phyloP scores from a whole-genome alignment of 2,113 vertebrate species.

The Dicaeum eximium region DNA sequence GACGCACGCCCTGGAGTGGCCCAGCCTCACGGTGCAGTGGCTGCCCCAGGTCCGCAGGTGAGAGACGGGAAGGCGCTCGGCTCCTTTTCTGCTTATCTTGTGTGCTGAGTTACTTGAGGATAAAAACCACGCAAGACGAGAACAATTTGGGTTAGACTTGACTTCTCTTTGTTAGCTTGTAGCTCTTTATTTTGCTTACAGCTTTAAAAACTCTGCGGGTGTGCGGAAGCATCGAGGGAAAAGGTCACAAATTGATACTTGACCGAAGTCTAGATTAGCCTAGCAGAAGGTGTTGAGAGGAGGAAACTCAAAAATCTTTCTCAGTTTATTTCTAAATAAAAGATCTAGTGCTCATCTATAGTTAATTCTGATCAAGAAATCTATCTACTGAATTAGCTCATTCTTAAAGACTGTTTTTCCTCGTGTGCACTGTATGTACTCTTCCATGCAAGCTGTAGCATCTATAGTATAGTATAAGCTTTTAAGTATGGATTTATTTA shows the following conservation, averaged over 20 bases:
- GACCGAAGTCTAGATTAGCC: not conserved
- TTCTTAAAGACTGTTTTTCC: not conserved
- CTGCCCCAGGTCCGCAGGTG: conserved; percentile 90
- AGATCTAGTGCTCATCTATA: not conserved
- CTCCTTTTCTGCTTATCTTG: accelerated
- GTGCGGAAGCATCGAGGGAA: not conserved
- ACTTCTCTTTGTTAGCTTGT: not conserved
- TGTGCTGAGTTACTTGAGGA: not conserved
- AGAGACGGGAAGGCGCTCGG: not conserved
- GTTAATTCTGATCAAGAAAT: not conserved
- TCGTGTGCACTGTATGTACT: accelerated
- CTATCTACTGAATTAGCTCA: not conserved
- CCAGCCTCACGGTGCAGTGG: conserved; percentile 93
- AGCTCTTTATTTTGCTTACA: not conserved
- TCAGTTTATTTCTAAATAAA: not conserved
- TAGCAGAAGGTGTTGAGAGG: not conserved
- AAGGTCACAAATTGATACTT: not conserved
- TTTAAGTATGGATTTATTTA: not conserved
- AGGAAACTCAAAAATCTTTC: not conserved
- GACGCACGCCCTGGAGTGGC: conserved; percentile 92
- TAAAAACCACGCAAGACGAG: accelerated
- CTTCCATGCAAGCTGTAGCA: not conserved
- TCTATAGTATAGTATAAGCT: not conserved
- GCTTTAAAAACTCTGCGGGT: not conserved
- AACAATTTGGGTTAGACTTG: not conserved